These are phyloP conservation scores for Cryptoprocta ferox DNA, from an alignment of 2,797 vertebrate genomes.

Conservation along the genomic window DNA sequence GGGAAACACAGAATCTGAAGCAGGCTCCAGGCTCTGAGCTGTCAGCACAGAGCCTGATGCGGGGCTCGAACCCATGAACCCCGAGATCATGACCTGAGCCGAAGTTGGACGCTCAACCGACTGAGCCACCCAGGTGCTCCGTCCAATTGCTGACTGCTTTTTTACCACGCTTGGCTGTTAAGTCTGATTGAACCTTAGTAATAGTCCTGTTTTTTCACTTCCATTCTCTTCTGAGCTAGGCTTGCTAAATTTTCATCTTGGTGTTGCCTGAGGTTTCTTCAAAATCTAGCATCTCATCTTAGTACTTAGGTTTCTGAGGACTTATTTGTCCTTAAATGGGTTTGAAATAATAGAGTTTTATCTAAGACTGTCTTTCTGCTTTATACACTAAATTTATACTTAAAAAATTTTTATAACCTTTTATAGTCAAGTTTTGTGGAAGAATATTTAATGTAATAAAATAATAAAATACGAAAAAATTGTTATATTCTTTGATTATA, in stretches of 20 bases:
- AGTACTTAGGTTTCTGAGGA: background rate
- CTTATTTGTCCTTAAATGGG: background rate
- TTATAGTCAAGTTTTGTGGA: background rate
- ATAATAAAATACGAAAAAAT: background rate
- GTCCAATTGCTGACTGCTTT: too few species aligned
- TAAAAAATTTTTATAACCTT: background rate
- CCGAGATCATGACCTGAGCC: too few species aligned
- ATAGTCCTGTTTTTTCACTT: background rate
- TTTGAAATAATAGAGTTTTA: conserved; percentile 4
- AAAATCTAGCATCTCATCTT: background rate
- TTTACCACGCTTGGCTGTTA: too few species aligned
- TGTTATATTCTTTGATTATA: background rate
- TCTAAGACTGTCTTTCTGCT: background rate
- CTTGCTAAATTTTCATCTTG: background rate
- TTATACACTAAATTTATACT: background rate
- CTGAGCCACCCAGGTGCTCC: too few species aligned
- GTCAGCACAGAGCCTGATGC: too few species aligned
- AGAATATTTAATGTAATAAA: background rate
- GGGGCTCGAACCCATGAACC: too few species aligned
- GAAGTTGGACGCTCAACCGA: too few species aligned
- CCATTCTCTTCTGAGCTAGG: background rate
- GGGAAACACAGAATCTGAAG: too few species aligned
- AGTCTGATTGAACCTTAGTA: too few species aligned
- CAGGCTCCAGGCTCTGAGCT: too few species aligned
- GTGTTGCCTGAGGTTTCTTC: background rate